Evolutionary conservation across 2,113 vertebrate species (phyloP), one percentile per base, ranked within the genome.

Genomic region (Petroica traversi): DNA sequence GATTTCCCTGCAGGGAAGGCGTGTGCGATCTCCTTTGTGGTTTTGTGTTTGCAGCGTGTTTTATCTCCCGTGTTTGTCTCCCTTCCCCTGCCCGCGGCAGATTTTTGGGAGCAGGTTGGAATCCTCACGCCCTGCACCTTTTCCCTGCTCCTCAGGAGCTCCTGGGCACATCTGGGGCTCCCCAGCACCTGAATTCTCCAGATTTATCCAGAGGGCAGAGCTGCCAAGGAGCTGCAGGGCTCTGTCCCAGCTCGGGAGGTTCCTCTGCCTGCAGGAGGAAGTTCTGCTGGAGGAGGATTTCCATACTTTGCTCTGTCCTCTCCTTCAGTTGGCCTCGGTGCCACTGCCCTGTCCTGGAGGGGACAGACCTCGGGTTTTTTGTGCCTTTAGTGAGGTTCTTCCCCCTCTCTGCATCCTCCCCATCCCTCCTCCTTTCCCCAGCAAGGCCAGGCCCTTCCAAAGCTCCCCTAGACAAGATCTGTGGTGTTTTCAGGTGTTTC

Each of bases 381-480:
- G 46, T 57, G 40, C 5, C n/a, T 8, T 73, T 1, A 13, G 40
- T 33, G 45, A 90, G 19, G 33, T 85, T 23, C 29, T 23, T 0
- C 67, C 31, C 2, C n/a, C 29, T 31, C 31, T 59, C 25, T 12
- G 34, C 7, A 26, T 31, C 13, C 26, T 79, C 9, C 58, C 26
- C 54, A 26, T 68, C 58, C 62, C 55, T 48, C 17, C 26, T 51
- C 40, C 24, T 9, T 3, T 10, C 25, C 28, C 14, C 77, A 48
- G 20, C n/a, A 38, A 71, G 52, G 49, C 5, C 52, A 51, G 45
- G 8, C 12, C 12, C 31, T 73, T 71, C 33, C 58, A 1, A 0
- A 8, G 0, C 1, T 31, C 40, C 43, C 41, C 20, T 12, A 2
- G 15, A 4, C 36, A 8, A 58, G 34, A 40, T 62, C 36, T 26